Evolutionary conservation across 2,113 vertebrate species (phyloP), one percentile per base, ranked within the genome.

Genomic region (Pagrus major): DNA sequence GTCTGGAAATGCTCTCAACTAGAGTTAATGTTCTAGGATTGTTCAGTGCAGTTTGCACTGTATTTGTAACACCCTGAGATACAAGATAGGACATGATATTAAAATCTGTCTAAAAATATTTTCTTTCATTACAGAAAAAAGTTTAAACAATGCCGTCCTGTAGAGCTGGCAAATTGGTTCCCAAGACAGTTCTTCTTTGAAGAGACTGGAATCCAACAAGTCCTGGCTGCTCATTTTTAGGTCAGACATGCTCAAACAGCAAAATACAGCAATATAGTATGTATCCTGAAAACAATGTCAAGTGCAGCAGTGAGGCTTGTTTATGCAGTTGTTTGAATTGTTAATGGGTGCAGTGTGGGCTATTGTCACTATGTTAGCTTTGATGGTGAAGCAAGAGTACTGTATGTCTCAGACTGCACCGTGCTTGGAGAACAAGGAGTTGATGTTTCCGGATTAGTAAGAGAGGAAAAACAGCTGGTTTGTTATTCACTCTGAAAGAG

Each of bases 111-210:
- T 85, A 86, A 88, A 92, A 91, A 87, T 81, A 88, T 85, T 70
- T 88, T 12, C 55, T 86, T 91, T 88, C 71, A 81, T 88, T 84
- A 79, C 39, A 74, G 78, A 78, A 79, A 76, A n/a, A 79, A 82
- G 83, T 89, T 91, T 79, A 75, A 89, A 88, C 82, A 93, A 88
- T 82, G 65, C 67, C 39, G 71, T 80, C 84, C 84, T 31, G 64
- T 78, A 66, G 86, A 89, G 83, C 81, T 37, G 69, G 77, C 83
- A 94, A 94, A 94, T 93, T 90, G 81, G 88, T 85, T 94, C 92
- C 89, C 92, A 86, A 83, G 91, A 92, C 83, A 81, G 55, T 89
- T 86, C 59, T 29, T 86, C 87, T 95, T 93, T 93, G 86, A 93
- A 93, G 86, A 87, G 64, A 88, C 77, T 54, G 46, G 59, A 90